Evolutionary conservation across 2,797 vertebrate genomes (phyloP).

Genomic region (Bufotes viridis): DNA sequence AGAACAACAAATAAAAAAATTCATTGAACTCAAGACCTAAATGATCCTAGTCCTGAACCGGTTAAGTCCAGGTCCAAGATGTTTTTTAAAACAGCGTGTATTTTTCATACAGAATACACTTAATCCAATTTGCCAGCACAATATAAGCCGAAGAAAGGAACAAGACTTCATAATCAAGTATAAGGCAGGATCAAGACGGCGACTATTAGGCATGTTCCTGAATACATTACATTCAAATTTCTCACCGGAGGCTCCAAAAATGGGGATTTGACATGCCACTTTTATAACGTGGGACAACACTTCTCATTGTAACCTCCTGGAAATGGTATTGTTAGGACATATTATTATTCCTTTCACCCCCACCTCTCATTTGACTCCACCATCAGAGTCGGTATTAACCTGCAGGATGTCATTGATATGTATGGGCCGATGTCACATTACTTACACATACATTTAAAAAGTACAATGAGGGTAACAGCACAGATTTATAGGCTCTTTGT

Average conservation of each 20-base stretch:
- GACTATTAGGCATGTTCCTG: conserved; percentile 36
- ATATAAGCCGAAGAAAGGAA: conserved; percentile 13
- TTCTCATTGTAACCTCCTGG: conserved; percentile 28
- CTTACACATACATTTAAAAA: background rate
- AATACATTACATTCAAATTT: conserved; percentile 43
- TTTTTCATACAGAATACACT: background rate
- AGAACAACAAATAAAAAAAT: too few relatives aligned
- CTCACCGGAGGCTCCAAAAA: conserved; percentile 44
- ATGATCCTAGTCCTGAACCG: too few relatives aligned
- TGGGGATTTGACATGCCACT: conserved; percentile 3
- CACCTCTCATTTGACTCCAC: background rate
- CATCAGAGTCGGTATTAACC: background rate
- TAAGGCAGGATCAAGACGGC: conserved; percentile 36
- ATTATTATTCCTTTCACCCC: conserved; percentile 28
- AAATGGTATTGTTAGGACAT: conserved; percentile 13
- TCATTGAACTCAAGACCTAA: too few relatives aligned
- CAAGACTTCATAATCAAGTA: conserved; percentile 43
- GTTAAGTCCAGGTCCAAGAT: background rate
- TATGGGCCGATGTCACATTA: conserved; percentile 3
- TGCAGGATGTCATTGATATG: background rate
- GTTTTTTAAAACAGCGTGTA: background rate
- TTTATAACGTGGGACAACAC: conserved; percentile 42
- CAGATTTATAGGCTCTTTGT: background rate
- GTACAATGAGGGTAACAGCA: background rate
- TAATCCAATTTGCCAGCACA: conserved; percentile 5